Evolutionary conservation across 2,888 invertebrate species (phyloP), one percentile per base, ranked within the genome.

Genomic region (Latrodectus elegans): DNA sequence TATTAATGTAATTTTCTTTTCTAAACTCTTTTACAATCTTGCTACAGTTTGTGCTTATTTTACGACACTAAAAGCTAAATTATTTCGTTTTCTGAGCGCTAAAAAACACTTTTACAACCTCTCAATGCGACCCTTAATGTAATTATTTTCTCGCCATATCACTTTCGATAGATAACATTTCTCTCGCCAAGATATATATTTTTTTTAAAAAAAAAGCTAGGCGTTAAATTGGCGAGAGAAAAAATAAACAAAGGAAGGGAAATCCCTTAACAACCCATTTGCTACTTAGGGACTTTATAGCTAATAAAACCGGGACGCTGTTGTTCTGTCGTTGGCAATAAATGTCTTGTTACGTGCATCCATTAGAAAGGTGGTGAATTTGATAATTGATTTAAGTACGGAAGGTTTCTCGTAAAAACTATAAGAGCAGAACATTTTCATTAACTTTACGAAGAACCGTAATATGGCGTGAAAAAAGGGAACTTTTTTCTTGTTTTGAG

Each of bases 311-410:
- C 74, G 68, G 65, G 38, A 64, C 64, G 53, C 51, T n/a, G 85
- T 70, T 52, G 71, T 12, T 15, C 4, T 55, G 55, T 51, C 60
- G 68, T 70, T 70, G 60, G 84, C 51, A 64, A 74, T 85, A 85
- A 85, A 85, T 75, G 75, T 79, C 79, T 51, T 74, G 75, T 85
- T 85, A 85, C 68, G 51, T 17, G 38, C 55, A 38, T 67, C 74
- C 12, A 51, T 67, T 38, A 38, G 38, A 68, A 74, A 73, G 55
- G 55, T 74, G 85, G 70, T 79, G 79, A 38, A 60, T 22, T 51
- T 53, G 80, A 80, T 86, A 86, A 86, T 86, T 86, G 85, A 86
- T 86, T 86, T 86, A 86, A 86, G 80, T 76, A 75, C 80, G 71
- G 38, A 75, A 76, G 53, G 71, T 51, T 84, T 70, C 75, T 49